Conservation (phyloP, 2,113 vertebrate genomes). For the Dasyurus viverrinus region DNA sequence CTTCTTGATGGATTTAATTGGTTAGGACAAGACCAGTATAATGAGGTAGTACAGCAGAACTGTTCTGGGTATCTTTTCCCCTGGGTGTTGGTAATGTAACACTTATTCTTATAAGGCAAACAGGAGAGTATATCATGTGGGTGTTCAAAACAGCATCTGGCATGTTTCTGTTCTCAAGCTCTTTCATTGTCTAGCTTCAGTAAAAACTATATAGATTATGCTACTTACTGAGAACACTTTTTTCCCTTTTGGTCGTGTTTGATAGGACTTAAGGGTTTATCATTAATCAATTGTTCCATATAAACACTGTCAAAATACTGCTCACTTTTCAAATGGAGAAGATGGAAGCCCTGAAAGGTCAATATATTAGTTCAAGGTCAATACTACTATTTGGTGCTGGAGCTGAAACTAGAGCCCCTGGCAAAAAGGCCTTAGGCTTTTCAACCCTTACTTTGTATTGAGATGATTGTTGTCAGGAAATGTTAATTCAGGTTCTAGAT, state of each 20-base stretch:
- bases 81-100: not conserved
- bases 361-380: slow-evolving; percentile 49
- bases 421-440: slow-evolving; percentile 25
- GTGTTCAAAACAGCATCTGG: not conserved
- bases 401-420: slow-evolving; percentile 61
- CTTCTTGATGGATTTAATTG: not conserved
- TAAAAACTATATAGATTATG: not conserved
- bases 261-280: not conserved
- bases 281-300: not conserved
- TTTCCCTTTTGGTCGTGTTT: not conserved
- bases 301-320: slow-evolving; percentile 40
- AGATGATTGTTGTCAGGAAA: slow-evolving; percentile 53
- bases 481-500: slow-evolving; percentile 34
- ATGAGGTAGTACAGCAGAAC: not conserved
- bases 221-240: not conserved
- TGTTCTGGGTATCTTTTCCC: not conserved
- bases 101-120: not conserved
- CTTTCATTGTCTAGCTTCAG: not conserved
- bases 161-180: not conserved
- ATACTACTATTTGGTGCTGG: slow-evolving; percentile 48
- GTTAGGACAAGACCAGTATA: not conserved
- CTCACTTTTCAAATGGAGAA: slow-evolving; percentile 48
- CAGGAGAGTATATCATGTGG: not conserved
- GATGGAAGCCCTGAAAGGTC: slow-evolving; percentile 52
- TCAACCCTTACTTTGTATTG: slow-evolving; percentile 46